Percentiles rank a stretch among this genome's conserved stretches.
Evolutionary conservation across 1,140 invertebrate species (phyloP).

Genomic region (Scylla paramamosain): DNA sequence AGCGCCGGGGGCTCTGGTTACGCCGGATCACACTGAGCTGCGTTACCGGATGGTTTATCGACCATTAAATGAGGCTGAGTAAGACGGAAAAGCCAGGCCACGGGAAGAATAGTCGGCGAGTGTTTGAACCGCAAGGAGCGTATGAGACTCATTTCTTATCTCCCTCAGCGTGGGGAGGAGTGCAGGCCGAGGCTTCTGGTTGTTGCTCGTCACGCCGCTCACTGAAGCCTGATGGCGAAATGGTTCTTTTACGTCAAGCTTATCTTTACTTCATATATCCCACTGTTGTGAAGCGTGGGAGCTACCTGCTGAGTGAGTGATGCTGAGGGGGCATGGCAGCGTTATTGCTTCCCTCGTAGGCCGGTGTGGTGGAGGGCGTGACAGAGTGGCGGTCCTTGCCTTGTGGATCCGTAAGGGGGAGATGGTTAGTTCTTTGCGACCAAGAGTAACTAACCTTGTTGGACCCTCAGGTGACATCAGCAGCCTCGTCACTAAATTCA

Average conservation of each 20-base stretch:
- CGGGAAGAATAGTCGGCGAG: not conserved
- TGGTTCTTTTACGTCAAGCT: not conserved
- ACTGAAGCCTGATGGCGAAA: not conserved
- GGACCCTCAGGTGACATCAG: too few relatives aligned
- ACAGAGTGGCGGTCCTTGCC: not conserved
- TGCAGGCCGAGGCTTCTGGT: not conserved
- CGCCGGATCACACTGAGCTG: conserved; percentile 8
- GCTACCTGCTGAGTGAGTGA: not conserved
- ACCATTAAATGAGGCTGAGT: conserved; percentile 10
- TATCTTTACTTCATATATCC: not conserved
- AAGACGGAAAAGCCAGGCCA: not conserved
- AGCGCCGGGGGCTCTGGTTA: not conserved
- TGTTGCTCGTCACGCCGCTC: not conserved
- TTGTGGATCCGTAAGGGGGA: not conserved
- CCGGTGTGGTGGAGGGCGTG: not conserved
- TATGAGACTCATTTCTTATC: not conserved
- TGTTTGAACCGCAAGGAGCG: not conserved
- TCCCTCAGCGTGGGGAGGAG: not conserved
- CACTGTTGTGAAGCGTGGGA: not conserved
- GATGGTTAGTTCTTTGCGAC: not conserved
- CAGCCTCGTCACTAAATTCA: too few relatives aligned
- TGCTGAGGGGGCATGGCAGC: not conserved
- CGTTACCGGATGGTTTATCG: conserved; percentile 18
- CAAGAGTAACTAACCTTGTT: too few relatives aligned
- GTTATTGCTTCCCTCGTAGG: not conserved